phyloP scores from a whole-genome alignment of 1,140 invertebrate species.

The Brachionus asplanchnoidis region DNA sequence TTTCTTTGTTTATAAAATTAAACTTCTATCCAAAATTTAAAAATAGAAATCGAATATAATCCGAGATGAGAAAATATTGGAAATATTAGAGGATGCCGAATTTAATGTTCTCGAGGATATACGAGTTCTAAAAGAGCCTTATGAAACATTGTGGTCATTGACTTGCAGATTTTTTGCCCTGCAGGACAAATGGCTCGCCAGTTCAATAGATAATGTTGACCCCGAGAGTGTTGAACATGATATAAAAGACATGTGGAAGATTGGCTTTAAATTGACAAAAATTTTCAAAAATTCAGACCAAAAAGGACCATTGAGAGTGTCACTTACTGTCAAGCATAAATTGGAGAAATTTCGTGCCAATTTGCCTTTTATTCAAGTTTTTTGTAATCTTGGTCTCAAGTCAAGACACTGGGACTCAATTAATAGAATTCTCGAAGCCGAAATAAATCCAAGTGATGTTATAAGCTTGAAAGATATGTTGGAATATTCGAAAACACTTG shows the following conservation, averaged over 20 bases:
- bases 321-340: constrained; percentile 62
- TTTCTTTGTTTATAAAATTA: neutral
- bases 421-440: constrained; percentile 67
- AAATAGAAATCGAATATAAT: constrained; percentile 62
- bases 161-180: constrained; percentile 75
- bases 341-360: constrained; percentile 57
- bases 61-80: constrained; percentile 58
- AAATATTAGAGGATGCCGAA: constrained; percentile 69
- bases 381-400: constrained; percentile 57
- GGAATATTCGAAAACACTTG: constrained; percentile 60
- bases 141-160: constrained; percentile 84
- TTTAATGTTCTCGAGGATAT: constrained; percentile 76
- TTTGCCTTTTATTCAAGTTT: constrained; percentile 54
- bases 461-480: constrained; percentile 79
- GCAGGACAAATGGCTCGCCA: constrained; percentile 63
- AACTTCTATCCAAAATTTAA: neutral
- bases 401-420: constrained; percentile 61
- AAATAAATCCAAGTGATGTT: constrained; percentile 64
- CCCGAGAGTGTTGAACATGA: constrained; percentile 72
- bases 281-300: constrained; percentile 50
- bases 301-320: constrained; percentile 53
- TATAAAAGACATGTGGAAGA: constrained; percentile 55
- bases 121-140: constrained; percentile 74
- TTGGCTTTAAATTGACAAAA: constrained; percentile 56
- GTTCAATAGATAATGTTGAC: constrained; percentile 73